Evolutionary conservation across 1,140 invertebrate species (phyloP).

Genomic region (Tigriopus japonicus): DNA sequence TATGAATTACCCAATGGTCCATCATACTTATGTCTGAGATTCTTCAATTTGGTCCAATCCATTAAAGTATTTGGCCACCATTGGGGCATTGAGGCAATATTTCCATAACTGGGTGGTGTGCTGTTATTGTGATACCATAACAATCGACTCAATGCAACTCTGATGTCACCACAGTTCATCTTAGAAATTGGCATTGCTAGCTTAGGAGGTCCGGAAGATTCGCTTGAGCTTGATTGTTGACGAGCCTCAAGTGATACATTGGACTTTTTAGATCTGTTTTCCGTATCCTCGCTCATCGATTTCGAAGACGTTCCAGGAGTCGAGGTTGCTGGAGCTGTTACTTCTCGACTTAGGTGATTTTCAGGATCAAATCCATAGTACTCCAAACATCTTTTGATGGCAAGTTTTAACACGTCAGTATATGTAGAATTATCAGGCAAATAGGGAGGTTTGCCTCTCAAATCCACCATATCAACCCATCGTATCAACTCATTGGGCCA

Average conservation of each 20-base stretch:
- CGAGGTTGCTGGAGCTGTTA: neutral
- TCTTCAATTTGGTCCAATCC: constrained; percentile 13
- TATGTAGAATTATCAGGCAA: constrained; percentile 7
- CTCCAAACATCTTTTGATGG: constrained; percentile 2
- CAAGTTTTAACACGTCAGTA: constrained; percentile 12
- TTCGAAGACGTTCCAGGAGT: neutral
- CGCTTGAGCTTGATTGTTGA: neutral
- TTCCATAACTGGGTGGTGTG: constrained; percentile 6
- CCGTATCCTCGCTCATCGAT: neutral
- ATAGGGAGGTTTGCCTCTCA: constrained; percentile 13
- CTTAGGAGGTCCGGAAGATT: neutral
- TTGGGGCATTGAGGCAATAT: constrained; percentile 1
- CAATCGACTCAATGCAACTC: neutral
- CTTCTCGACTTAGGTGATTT: neutral
- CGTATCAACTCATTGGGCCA: constrained; percentile 13
- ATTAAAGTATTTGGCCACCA: constrained; percentile 14
- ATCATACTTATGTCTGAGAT: constrained; percentile 9
- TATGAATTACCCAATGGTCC: constrained; percentile 6
- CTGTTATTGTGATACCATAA: neutral
- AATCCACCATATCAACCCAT: constrained; percentile 15
- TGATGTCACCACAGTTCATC: constrained; percentile 7
- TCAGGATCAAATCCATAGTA: constrained; percentile 8
- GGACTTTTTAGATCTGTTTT: neutral
- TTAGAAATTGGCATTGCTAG: constrained; percentile 7
- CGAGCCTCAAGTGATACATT: neutral